Evolutionary conservation across 2,113 vertebrate genomes (phyloP).

Genomic region (Colius striatus): DNA sequence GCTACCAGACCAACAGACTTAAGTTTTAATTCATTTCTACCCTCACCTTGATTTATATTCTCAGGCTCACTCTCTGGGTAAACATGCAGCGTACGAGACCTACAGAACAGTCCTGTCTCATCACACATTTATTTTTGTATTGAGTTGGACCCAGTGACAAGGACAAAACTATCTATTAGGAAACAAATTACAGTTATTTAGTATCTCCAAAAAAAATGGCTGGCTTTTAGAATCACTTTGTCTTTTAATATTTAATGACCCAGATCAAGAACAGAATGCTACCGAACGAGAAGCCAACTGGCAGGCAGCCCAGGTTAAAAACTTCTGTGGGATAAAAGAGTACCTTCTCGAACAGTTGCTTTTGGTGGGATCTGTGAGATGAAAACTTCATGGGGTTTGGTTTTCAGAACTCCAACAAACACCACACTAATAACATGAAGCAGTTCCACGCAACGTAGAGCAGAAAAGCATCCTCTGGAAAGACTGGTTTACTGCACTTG

Average conservation of each 20-base stretch:
- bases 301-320: constrained; percentile 35
- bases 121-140: background rate
- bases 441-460: fast-evolving
- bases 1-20: background rate
- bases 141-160: constrained; percentile 21
- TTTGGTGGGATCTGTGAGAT: background rate
- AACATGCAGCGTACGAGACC: fast-evolving
- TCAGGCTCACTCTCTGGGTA: background rate
- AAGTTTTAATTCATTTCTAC: background rate
- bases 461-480: background rate
- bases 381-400: fast-evolving
- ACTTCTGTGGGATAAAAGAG: background rate
- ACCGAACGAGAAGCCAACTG: constrained; percentile 9
- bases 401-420: background rate
- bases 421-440: fast-evolving
- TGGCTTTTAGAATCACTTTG: constrained; percentile 59
- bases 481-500: background rate
- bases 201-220: constrained; percentile 1
- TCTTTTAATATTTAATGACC: constrained; percentile 72
- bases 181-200: constrained; percentile 71
- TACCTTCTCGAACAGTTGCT: background rate
- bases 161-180: constrained; percentile 61
- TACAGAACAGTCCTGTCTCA: background rate
- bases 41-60: background rate
- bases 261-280: constrained; percentile 55